A percentile compares a stretch with the other conserved stretches of the same genome.
Conservation (phyloP, 2,797 vertebrate species). For the Microhierax caerulescens region DNA sequence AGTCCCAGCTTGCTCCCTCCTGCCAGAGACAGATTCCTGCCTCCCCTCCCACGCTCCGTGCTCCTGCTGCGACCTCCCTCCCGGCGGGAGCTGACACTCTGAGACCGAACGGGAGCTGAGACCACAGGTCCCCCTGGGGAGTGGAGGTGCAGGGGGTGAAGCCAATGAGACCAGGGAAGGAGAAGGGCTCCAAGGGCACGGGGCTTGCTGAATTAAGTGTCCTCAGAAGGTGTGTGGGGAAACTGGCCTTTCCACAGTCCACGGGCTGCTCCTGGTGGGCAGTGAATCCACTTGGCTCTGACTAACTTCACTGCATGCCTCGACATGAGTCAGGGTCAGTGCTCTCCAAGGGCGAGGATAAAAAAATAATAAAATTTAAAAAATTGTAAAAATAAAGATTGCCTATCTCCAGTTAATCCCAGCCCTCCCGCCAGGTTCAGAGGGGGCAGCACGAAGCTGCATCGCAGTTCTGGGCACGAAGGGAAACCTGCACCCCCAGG, state of each 20-base stretch:
- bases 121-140: fast-evolving
- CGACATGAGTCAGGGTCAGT: neutral
- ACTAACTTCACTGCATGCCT: neutral
- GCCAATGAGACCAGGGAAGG: fast-evolving
- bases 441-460: neutral
- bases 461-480: neutral
- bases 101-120: neutral
- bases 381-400: neutral
- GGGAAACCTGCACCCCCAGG: neutral
- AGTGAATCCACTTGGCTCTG: neutral
- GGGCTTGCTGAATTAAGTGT: neutral
- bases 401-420: neutral
- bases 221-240: neutral
- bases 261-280: fast-evolving
- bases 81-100: fast-evolving
- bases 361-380: neutral
- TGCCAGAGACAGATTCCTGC: neutral
- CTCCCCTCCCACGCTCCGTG: neutral
- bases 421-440: neutral
- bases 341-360: neutral
- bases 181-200: fast-evolving
- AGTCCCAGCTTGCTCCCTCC: neutral
- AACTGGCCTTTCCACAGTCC: neutral
- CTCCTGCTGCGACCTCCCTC: neutral
- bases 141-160: neutral